Conservation (phyloP, 2,888 invertebrate genomes). For the Synergus gifuensis region DNA sequence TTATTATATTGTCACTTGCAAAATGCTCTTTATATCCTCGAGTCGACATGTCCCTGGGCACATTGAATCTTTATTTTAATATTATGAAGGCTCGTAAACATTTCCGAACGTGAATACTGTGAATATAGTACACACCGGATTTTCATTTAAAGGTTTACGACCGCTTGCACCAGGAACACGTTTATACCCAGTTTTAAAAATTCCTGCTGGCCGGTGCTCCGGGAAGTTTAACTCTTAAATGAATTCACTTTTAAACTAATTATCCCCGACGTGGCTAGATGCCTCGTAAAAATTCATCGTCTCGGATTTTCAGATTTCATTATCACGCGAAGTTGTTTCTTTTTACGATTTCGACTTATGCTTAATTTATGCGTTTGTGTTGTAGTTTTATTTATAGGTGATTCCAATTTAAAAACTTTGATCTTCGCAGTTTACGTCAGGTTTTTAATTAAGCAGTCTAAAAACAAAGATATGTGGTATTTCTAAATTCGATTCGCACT, state of each 20-base stretch:
- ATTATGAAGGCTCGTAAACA: constrained; percentile 2
- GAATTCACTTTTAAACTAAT: constrained; percentile 32
- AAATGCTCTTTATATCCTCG: neutral
- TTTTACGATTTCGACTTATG: neutral
- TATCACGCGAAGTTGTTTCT: constrained; percentile 20
- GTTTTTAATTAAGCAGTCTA: too few species aligned
- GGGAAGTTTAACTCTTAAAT: constrained; percentile 42
- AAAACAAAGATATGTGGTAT: too few species aligned
- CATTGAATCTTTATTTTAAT: neutral
- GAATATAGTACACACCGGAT: neutral
- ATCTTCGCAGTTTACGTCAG: too few species aligned
- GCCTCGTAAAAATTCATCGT: constrained; percentile 10
- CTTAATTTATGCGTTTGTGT: neutral
- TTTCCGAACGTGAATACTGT: constrained; percentile 41
- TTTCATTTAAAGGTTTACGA: constrained; percentile 50
- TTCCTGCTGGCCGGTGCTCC: constrained; percentile 41
- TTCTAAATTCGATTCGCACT: too few species aligned
- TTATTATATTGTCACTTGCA: too few species aligned
- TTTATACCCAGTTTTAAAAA: constrained; percentile 44
- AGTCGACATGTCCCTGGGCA: neutral
- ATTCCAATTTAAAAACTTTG: neutral
- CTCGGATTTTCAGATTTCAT: constrained; percentile 41
- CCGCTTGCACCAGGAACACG: constrained; percentile 32
- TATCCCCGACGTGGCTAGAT: neutral
- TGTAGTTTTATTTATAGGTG: neutral